Conservation (phyloP, 2,888 invertebrate genomes). For the Cosmia pyralina region DNA sequence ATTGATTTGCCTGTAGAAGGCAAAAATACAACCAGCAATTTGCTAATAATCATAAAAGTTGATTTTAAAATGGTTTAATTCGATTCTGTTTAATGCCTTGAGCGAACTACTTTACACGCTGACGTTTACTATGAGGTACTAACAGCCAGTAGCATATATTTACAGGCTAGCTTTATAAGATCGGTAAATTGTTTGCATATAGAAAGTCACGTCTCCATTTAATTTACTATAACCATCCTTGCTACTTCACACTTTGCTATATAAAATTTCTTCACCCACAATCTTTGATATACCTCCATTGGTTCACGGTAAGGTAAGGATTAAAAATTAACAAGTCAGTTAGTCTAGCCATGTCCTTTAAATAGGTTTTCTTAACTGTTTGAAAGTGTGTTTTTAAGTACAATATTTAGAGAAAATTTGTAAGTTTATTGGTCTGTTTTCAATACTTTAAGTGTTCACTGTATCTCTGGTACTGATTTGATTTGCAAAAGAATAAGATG, state of each 20-base stretch:
- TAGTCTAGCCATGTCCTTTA: conserved; percentile 66
- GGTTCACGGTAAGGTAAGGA: conserved; percentile 41
- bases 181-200: conserved; percentile 35
- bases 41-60: neutral
- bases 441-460: conserved; percentile 1
- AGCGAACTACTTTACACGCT: conserved; percentile 39
- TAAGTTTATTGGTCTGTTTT: conserved; percentile 16
- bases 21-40: conserved; percentile 9
- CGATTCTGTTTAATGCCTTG: conserved; percentile 32
- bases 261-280: neutral
- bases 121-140: conserved; percentile 30
- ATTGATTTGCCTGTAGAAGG: conserved; percentile 11
- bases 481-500: conserved; percentile 20
- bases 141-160: conserved; percentile 26
- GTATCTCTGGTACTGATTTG: neutral
- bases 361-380: conserved; percentile 28
- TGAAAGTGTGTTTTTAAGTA: conserved; percentile 14
- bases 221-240: conserved; percentile 1
- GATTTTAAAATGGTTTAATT: conserved; percentile 25
- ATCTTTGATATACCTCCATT: conserved; percentile 1
- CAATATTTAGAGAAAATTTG: neutral
- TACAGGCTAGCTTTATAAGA: conserved; percentile 22
- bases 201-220: neutral
- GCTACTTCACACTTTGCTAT: neutral
- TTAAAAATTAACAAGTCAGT: conserved; percentile 73